Evolutionary conservation across 2,113 vertebrate species (phyloP), one percentile per base, ranked within the genome.

Genomic region (Cromileptes altivelis): DNA sequence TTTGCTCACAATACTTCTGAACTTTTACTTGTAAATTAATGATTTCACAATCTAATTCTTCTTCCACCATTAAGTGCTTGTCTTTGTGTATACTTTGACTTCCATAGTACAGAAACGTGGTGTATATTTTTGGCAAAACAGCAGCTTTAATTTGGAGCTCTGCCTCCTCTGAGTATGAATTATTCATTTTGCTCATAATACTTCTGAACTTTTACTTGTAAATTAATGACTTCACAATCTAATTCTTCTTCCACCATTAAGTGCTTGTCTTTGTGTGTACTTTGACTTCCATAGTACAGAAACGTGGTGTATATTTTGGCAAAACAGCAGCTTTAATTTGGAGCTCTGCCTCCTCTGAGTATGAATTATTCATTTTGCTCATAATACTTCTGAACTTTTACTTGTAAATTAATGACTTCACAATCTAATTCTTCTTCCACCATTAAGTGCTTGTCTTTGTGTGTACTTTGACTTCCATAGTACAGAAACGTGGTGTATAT

Each of bases 281-380:
- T 40, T 50, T 52, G 6, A 63, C 56, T 25, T 13, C 21, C 1
- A 10, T 2, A 12, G 55, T 1, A 10, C 0, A 18, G 10, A 42
- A 30, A 25, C 14, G 1, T 58, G 2, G n/a, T 8, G 7, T 40
- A 2, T 15, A 45, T 55, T 10, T 53, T 4, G 19, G 1, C 21
- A 6, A 47, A 72, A 40, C 30, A 37, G 7, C 30, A 2, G 30
- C 12, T 62, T 55, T 58, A 13, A 18, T 57, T 30, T 53, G 3
- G 19, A 56, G 5, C 13, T 61, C 30, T 53, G 6, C 6, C 3
- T 52, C 40, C 23, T 15, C 0, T n/a, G 6, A 12, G 70, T 18
- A 77, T 79, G 42, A 71, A 85, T 85, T 50, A 50, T 45, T 11
- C 7, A 45, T 15, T 14, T 14, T 49, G 13, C 14, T 49, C 13